phyloP scores from a whole-genome alignment of 2,113 vertebrate genomes.

The Pelvicachromis taeniatus region DNA sequence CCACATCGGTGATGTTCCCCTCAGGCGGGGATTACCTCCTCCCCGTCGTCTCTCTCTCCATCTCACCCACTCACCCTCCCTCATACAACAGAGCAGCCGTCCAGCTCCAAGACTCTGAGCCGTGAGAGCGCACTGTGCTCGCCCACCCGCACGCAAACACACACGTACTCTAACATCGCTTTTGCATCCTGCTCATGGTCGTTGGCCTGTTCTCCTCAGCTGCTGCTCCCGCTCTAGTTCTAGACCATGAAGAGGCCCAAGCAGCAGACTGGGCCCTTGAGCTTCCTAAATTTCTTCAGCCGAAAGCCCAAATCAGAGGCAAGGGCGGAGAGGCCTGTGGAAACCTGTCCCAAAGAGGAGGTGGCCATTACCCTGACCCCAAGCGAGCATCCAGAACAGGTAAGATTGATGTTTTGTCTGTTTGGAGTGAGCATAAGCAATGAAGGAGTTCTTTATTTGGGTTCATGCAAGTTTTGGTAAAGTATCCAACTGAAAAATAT shows the following conservation, averaged over 20 bases:
- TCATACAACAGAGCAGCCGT: conserved; percentile 13
- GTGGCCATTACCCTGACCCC: conserved; percentile 56
- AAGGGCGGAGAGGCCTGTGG: conserved; percentile 29
- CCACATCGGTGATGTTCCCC: conserved; percentile 50
- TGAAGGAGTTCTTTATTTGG: not conserved
- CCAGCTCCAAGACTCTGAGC: conserved; percentile 31
- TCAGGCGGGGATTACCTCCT: conserved; percentile 60
- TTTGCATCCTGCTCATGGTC: conserved; percentile 58
- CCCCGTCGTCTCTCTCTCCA: conserved; percentile 23
- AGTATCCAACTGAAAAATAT: not conserved
- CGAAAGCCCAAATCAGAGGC: conserved; percentile 73
- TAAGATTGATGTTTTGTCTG: conserved; percentile 2
- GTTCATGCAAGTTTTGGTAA: not conserved
- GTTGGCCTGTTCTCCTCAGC: conserved; percentile 46
- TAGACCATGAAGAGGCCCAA: conserved; percentile 76
- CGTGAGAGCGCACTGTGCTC: conserved; percentile 26
- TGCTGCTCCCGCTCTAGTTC: conserved; percentile 33
- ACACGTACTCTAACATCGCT: not conserved
- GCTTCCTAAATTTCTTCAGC: conserved; percentile 77
- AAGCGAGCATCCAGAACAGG: conserved; percentile 65
- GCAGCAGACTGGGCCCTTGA: conserved; percentile 66
- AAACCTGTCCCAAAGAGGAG: conserved; percentile 53
- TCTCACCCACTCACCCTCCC: conserved; percentile 36
- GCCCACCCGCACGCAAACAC: not conserved
- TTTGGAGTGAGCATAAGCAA: not conserved